These are phyloP conservation scores for Ophion slaviceki DNA, from an alignment of 2,888 invertebrate genomes.

Conservation along the genomic window DNA sequence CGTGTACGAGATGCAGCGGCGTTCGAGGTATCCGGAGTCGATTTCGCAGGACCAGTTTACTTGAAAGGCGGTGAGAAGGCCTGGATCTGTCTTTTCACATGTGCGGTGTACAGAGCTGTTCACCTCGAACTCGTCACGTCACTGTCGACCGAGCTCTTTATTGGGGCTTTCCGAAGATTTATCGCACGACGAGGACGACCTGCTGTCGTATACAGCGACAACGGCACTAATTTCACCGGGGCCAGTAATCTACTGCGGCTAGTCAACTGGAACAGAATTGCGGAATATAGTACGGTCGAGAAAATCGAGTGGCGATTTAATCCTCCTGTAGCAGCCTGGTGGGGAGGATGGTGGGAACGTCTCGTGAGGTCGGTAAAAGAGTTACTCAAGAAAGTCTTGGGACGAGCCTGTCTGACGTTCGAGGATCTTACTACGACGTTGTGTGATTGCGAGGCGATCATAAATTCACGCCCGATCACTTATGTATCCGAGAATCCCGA, in stretches of 20 bases:
- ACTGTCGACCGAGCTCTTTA: slow-evolving; percentile 73
- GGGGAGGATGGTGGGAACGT: slow-evolving; percentile 61
- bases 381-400: slow-evolving; percentile 77
- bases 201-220: slow-evolving; percentile 55
- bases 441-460: slow-evolving; percentile 74
- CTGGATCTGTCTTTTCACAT: slow-evolving; percentile 79
- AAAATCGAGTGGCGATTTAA: slow-evolving; percentile 61
- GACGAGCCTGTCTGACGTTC: slow-evolving; percentile 72
- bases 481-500: slow-evolving; percentile 66
- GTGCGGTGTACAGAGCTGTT: slow-evolving; percentile 78
- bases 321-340: slow-evolving; percentile 60
- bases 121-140: slow-evolving; percentile 79
- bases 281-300: slow-evolving; percentile 2
- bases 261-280: slow-evolving; percentile 34
- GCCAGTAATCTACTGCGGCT: slow-evolving; percentile 33
- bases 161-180: slow-evolving; percentile 68
- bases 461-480: slow-evolving; percentile 79
- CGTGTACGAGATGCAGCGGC: slow-evolving; percentile 55
- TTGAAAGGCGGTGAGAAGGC: slow-evolving; percentile 71
- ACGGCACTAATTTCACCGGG: slow-evolving; percentile 62
- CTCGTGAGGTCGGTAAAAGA: slow-evolving; percentile 72
- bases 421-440: slow-evolving; percentile 74
- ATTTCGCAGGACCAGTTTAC: slow-evolving; percentile 77
- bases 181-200: slow-evolving; percentile 62
- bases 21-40: slow-evolving; percentile 72